Evolutionary conservation across 2,113 vertebrate species (phyloP), one percentile per base, ranked within the genome.

Genomic region (Microcebus ravelobensis): DNA sequence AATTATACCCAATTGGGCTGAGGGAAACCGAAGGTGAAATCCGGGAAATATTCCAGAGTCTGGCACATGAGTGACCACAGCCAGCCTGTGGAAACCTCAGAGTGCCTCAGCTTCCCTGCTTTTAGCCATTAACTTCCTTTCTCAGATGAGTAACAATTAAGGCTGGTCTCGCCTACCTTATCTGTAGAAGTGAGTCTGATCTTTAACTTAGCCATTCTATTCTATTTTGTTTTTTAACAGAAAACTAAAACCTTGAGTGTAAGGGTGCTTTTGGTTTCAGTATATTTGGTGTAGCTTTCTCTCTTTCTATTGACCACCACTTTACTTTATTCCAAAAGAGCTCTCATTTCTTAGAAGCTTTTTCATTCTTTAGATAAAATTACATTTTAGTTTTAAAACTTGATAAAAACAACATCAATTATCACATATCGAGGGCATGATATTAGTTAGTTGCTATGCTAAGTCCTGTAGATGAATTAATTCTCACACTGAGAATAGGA

Each of bases 301-400:
- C 36, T 61, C 45, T 93, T 79, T 81, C 36, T 70, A 42, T 8
- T 59, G 18, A 91, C 52, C 23, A 83, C 21, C 59, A 11, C 48
- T 67, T 18, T n/a, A 34, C 65, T 90, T 82, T 42, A 92, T 76
- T 92, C 61, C 50, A 86, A 93, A 87, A 79, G 48, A 82, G 29
- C 18, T 70, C 67, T 15, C 15, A 11, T 36, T 92, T 88, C n/a
- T 94, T 93, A 83, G 59, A 90, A 80, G 55, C 23, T 25, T 55
- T 83, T 57, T 57, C 89, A 42, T 86, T 93, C 29, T 94, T 71
- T 83, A 39, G 27, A 52, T 77, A 88, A 87, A 91, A 79, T 92
- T 85, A 57, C 4, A 77, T 93, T 74, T 93, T 89, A 87, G 11
- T 71, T 91, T 95, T 93, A 86, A 86, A 95, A 79, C 25, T 94